Conservation (phyloP, 2,797 vertebrate species). For the Crypturellus tataupa region DNA sequence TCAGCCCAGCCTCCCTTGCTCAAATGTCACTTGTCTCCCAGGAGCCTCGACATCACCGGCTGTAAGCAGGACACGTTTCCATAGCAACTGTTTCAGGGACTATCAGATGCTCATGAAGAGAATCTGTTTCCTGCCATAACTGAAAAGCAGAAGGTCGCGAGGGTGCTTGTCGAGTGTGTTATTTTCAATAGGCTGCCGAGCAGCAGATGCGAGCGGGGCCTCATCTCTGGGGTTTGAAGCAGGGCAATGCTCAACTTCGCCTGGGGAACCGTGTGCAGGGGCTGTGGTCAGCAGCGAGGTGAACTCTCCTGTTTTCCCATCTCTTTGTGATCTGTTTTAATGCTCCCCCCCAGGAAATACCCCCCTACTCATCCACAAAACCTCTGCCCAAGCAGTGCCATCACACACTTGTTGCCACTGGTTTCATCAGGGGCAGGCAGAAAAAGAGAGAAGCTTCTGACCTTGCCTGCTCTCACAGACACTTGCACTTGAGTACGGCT, state of each 20-base stretch:
- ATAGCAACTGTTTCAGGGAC: not conserved
- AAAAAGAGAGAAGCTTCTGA: no score
- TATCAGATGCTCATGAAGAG: not conserved
- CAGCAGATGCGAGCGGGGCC: not conserved
- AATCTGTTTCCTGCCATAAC: not conserved
- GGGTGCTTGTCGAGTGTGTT: not conserved
- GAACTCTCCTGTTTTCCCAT: not conserved
- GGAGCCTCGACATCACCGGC: fast-evolving
- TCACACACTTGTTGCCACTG: no score
- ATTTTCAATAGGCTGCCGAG: not conserved
- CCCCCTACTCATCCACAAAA: no score
- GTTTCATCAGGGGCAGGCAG: no score
- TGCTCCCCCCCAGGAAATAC: no score
- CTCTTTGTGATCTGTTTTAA: no score
- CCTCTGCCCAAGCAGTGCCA: no score
- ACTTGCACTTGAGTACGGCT: no score
- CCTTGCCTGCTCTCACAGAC: no score
- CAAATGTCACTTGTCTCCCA: not conserved
- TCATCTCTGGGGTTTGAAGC: not conserved
- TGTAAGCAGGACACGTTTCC: not conserved
- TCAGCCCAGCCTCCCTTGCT: not conserved
- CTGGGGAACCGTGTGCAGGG: no score
- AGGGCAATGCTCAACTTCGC: not conserved
- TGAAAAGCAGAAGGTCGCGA: not conserved
- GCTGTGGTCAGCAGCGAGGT: not conserved